A percentile compares a stretch with the other conserved stretches of the same genome.
Evolutionary conservation across 2,797 vertebrate genomes (phyloP).

Genomic region (Coracias cyanogaster): DNA sequence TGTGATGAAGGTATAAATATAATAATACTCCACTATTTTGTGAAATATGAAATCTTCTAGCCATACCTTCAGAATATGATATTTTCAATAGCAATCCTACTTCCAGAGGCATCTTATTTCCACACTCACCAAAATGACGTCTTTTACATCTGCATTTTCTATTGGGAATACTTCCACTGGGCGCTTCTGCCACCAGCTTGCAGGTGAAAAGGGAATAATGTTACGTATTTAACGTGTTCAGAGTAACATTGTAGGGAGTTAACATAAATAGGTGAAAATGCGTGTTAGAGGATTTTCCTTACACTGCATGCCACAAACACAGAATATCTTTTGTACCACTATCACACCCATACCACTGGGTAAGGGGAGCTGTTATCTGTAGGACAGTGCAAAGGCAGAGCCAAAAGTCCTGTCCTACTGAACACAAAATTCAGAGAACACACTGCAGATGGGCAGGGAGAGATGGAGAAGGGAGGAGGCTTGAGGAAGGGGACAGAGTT

Average conservation of each 20-base stretch:
- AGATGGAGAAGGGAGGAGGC: not conserved
- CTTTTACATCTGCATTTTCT: not conserved
- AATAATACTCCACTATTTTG: not conserved
- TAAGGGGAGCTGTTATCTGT: not conserved
- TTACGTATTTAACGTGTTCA: not conserved
- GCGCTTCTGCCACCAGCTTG: not conserved
- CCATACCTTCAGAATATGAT: not conserved
- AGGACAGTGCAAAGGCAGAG: not conserved
- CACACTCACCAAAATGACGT: not conserved
- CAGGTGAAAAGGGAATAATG: not conserved
- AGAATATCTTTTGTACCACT: not conserved
- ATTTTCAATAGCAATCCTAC: not conserved
- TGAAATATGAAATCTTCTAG: not conserved
- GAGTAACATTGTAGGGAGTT: not conserved
- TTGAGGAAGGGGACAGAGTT: not conserved
- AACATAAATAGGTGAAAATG: not conserved
- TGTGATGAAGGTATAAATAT: not conserved
- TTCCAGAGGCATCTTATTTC: conserved; percentile 14
- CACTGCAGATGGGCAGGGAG: not conserved
- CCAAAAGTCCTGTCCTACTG: not conserved
- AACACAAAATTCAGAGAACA: not conserved
- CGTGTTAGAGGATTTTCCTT: not conserved
- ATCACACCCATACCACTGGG: no score
- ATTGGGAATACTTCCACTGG: not conserved
- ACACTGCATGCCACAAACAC: not conserved